These are phyloP conservation scores for Melanocharis versteri DNA, from an alignment of 2,113 vertebrate genomes.

Conservation along the genomic window DNA sequence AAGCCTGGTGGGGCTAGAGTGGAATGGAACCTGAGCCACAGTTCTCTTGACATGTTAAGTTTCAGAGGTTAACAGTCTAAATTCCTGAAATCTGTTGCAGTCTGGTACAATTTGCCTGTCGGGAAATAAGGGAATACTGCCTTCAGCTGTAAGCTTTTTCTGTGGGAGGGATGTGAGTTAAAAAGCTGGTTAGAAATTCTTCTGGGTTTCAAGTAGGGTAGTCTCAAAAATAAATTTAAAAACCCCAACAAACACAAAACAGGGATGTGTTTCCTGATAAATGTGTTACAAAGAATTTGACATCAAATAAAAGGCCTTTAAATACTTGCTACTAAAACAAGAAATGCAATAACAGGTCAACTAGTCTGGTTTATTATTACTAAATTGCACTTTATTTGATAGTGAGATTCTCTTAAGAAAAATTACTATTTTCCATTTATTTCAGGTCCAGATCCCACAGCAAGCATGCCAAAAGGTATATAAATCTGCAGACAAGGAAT, in stretches of 20 bases:
- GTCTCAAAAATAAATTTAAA: background rate
- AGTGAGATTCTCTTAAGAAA: background rate
- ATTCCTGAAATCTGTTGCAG: background rate
- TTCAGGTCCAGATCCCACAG: slow-evolving; percentile 81
- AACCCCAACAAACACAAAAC: background rate
- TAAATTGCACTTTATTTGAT: background rate
- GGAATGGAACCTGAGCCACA: background rate
- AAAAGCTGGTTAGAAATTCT: background rate
- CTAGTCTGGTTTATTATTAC: background rate
- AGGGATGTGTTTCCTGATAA: background rate
- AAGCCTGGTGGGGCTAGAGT: background rate
- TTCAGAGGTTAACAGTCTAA: background rate
- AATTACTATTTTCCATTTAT: slow-evolving; percentile 44
- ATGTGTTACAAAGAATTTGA: background rate
- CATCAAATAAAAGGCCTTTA: background rate
- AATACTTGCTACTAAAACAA: background rate
- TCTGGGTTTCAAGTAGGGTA: background rate
- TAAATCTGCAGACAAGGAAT: background rate
- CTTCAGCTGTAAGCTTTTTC: background rate
- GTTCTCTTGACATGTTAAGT: background rate
- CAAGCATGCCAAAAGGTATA: slow-evolving; percentile 81
- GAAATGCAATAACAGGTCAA: background rate
- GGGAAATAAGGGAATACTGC: background rate
- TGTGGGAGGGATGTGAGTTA: background rate
- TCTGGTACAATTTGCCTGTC: background rate